Evolutionary conservation across 2,113 vertebrate species (phyloP).

Genomic region (Barbus barbus): DNA sequence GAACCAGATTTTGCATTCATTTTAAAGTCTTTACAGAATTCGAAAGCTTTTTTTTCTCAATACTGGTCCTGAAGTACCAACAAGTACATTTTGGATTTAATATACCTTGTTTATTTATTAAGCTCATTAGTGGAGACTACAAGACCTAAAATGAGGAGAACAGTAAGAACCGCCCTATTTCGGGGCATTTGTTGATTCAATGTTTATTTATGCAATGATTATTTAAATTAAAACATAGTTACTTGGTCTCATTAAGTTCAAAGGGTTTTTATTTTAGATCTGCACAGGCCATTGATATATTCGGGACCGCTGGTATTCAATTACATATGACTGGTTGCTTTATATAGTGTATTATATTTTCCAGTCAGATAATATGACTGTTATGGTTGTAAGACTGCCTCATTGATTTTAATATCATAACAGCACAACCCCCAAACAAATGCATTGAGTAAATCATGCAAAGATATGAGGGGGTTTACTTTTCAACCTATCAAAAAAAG

Average conservation of each 20-base stretch:
- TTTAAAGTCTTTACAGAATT: neutral
- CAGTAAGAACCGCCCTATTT: neutral
- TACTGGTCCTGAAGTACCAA: neutral
- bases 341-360: slow-evolving; percentile 9
- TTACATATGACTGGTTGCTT: neutral
- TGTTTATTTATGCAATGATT: neutral
- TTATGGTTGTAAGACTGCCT: slow-evolving; percentile 46
- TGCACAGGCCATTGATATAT: neutral
- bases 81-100: neutral
- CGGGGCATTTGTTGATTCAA: neutral
- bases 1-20: neutral
- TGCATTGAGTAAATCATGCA: slow-evolving; percentile 55
- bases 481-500: slow-evolving; percentile 69
- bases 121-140: neutral
- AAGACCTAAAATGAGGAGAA: neutral
- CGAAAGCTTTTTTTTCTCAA: neutral
- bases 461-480: slow-evolving; percentile 71
- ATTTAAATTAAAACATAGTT: neutral
- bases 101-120: neutral
- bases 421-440: slow-evolving; percentile 58
- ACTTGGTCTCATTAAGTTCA: neutral
- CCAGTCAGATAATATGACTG: slow-evolving; percentile 18
- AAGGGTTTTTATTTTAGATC: too few species aligned
- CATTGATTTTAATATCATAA: slow-evolving; percentile 60
- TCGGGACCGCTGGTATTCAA: neutral